A percentile compares a stretch with the other conserved stretches of the same genome.
Evolutionary conservation across 1,140 invertebrate genomes (phyloP).

Genomic region (Apis florea): DNA sequence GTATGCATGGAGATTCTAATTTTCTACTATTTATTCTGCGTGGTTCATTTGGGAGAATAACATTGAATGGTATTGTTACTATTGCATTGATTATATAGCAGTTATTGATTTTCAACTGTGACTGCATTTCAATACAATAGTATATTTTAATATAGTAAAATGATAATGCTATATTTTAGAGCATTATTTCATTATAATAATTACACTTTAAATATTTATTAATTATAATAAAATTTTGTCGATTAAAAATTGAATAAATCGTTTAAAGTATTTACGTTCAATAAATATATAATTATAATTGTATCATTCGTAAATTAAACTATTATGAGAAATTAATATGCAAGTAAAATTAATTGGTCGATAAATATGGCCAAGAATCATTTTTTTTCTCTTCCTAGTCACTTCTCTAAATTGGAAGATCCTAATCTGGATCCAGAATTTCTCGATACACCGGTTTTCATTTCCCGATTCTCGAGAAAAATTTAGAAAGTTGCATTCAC

Average conservation of each 20-base stretch:
- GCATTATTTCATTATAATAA: neutral
- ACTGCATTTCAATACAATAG: too few relatives aligned
- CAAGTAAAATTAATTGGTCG: neutral
- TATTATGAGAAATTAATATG: neutral
- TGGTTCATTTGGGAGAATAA: neutral
- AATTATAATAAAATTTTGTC: too few relatives aligned
- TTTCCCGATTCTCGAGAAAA: slow-evolving; percentile 18
- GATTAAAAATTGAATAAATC: too few relatives aligned
- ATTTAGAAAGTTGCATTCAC: slow-evolving; percentile 11
- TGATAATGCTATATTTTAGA: neutral
- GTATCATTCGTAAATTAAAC: neutral
- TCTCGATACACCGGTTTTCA: slow-evolving; percentile 33
- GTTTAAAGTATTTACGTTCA: too few relatives aligned
- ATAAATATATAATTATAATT: neutral
- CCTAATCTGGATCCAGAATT: slow-evolving; percentile 21
- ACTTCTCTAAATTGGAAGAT: neutral
- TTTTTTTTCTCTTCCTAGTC: neutral
- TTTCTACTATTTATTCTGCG: neutral
- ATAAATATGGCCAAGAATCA: neutral
- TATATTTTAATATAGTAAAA: neutral
- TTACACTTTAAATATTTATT: too few relatives aligned
- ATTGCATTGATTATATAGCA: neutral
- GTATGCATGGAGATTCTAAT: too few relatives aligned
- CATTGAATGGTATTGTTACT: too few relatives aligned
- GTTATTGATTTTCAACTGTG: neutral